Evolutionary conservation across 2,113 vertebrate genomes (phyloP).

Genomic region (Semicossyphus pulcher): DNA sequence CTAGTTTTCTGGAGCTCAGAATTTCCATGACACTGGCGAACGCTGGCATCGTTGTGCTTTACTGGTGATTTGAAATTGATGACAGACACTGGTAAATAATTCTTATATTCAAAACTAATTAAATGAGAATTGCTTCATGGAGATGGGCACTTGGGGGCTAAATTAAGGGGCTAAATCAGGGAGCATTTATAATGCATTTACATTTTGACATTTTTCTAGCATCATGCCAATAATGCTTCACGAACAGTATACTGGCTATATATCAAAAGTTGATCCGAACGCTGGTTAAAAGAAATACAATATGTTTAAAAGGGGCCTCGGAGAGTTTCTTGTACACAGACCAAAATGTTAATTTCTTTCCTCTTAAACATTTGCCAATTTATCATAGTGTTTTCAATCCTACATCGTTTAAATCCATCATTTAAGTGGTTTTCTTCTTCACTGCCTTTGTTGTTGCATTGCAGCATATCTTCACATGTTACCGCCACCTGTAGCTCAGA

Average conservation of each 20-base stretch:
- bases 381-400: no score
- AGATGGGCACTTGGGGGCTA: neutral
- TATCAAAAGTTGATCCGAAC: neutral
- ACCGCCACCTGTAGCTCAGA: no score
- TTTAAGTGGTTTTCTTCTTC: neutral
- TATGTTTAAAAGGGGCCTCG: no score
- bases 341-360: no score
- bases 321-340: no score
- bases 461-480: neutral
- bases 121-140: slow-evolving; percentile 16
- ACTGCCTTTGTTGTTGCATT: neutral
- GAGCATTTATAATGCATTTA: neutral
- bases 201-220: slow-evolving; percentile 7
- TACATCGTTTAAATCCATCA: no score
- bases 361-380: no score
- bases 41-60: slow-evolving; percentile 36
- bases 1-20: slow-evolving; percentile 43
- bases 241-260: slow-evolving; percentile 18
- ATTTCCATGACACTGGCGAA: slow-evolving; percentile 49
- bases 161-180: slow-evolving; percentile 25
- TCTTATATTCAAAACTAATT: slow-evolving; percentile 3
- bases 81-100: slow-evolving; percentile 59
- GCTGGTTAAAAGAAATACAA: neutral
- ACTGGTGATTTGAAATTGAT: slow-evolving; percentile 42
- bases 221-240: slow-evolving; percentile 24